Evolutionary conservation across 1,140 invertebrate species (phyloP).

Genomic region (Drosophila trapezifrons): DNA sequence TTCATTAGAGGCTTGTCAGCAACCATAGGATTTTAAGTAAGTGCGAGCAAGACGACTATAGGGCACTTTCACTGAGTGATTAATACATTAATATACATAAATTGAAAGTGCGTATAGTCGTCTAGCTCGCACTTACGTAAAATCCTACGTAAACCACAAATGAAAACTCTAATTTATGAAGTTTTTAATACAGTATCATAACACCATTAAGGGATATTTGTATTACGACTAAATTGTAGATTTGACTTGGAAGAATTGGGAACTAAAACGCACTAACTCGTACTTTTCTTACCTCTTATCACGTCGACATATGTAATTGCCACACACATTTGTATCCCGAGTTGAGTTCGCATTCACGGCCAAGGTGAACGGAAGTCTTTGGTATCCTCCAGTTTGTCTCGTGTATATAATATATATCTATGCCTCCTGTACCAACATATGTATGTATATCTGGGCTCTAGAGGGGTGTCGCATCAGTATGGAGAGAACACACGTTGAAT

Average conservation of each 20-base stretch:
- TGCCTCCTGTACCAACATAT: conserved; percentile 34
- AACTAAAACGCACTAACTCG: conserved; percentile 14
- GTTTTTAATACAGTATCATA: too few relatives aligned
- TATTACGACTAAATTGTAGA: background rate
- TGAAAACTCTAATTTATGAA: too few relatives aligned
- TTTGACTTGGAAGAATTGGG: background rate
- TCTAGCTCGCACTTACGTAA: too few relatives aligned
- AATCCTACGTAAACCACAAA: too few relatives aligned
- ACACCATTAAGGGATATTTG: background rate
- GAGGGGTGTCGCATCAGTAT: conserved; percentile 38
- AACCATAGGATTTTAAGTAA: too few relatives aligned
- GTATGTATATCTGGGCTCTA: conserved; percentile 26
- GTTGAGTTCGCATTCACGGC: conserved; percentile 30
- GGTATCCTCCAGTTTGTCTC: conserved; percentile 36
- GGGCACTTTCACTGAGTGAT: too few relatives aligned
- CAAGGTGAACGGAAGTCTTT: conserved; percentile 25
- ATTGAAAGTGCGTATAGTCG: too few relatives aligned
- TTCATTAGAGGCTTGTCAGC: too few relatives aligned
- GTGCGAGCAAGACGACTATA: too few relatives aligned
- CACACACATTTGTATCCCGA: conserved; percentile 42
- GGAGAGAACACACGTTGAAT: conserved; percentile 28
- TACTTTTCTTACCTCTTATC: conserved; percentile 8
- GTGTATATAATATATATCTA: conserved; percentile 35
- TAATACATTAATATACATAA: too few relatives aligned
- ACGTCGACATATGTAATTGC: conserved; percentile 39